Evolutionary conservation across 2,797 vertebrate genomes (phyloP), one percentile per base, ranked within the genome.

Genomic region (Acanthurus leucopareius): DNA sequence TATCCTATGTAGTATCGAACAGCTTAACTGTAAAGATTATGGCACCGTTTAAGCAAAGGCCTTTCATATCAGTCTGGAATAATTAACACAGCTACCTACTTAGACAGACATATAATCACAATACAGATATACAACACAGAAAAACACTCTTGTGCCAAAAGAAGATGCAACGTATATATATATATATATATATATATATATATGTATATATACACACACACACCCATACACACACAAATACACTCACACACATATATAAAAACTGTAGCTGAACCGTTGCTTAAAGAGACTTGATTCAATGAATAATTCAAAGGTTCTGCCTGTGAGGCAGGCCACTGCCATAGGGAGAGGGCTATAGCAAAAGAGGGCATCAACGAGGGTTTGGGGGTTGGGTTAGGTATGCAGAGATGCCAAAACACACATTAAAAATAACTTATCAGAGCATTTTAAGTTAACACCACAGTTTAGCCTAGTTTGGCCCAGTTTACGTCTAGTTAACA

Each of bases 281-380:
- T 89, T 54, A 81, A 52, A 86, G 77, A 59, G 69, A 87, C 69
- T 78, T 62, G 51, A 86, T 69, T 80, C 84, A 79, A 91, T 93
- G 85, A 91, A 93, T 94, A 84, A 94, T 93, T 92, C 79, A 94
- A 83, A 83, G 77, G 64, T 70, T 80, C 80, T 81, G 80, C 80
- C 73, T 53, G 83, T 85, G 80, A 91, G 83, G 73, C 82, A 87
- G 79, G 82, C 74, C 86, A 85, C 58, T 75, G 84, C 90, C 86
- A 76, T 53, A 81, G 28, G 4, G 75, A 79, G 67, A 77, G 78
- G 49, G 73, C 68, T 52, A 68, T n/a, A 65, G 82, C 68, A 62
- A 73, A 67, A 54, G 44, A 85, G 71, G 73, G 69, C 74, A 78
- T 69, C 66, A 75, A 3, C 45, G 68, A 77, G 69, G 63, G 66